phyloP scores from a whole-genome alignment of 2,888 invertebrate species.

The Drosophila pseudotalamancana region DNA sequence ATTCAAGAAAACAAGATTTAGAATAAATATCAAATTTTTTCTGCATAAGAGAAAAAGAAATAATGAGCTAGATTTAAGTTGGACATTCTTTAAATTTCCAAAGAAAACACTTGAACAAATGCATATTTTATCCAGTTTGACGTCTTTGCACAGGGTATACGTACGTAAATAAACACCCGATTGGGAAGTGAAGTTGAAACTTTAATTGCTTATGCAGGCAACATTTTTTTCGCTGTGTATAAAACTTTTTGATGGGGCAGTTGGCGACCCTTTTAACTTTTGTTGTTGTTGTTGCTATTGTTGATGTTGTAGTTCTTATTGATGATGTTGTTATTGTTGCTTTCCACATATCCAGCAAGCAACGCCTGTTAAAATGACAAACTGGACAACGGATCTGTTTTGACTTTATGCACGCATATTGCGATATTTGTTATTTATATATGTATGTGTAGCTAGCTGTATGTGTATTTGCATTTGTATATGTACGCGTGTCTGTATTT shows the following conservation, averaged over 20 bases:
- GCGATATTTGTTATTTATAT: background rate
- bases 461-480: conserved; percentile 9
- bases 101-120: no score
- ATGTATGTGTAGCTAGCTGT: conserved; percentile 1
- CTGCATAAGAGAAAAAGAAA: no score
- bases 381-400: conserved; percentile 19
- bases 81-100: no score
- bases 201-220: background rate
- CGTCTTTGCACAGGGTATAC: background rate
- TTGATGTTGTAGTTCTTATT: conserved; percentile 4
- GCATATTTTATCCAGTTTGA: background rate
- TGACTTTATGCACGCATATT: conserved; percentile 17
- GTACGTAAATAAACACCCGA: background rate
- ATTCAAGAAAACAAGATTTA: background rate
- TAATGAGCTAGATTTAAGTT: background rate
- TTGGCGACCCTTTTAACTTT: conserved; percentile 18
- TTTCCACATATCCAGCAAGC: conserved; percentile 21
- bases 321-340: conserved; percentile 7
- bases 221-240: conserved; percentile 16
- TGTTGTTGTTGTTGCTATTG: background rate
- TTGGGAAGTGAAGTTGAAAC: background rate
- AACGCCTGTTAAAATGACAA: conserved; percentile 36
- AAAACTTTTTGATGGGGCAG: conserved; percentile 20
- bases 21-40: no score
- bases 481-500: conserved; percentile 15